Conservation (phyloP, 2,113 vertebrate species). For the Todiramphus saurophagus region DNA sequence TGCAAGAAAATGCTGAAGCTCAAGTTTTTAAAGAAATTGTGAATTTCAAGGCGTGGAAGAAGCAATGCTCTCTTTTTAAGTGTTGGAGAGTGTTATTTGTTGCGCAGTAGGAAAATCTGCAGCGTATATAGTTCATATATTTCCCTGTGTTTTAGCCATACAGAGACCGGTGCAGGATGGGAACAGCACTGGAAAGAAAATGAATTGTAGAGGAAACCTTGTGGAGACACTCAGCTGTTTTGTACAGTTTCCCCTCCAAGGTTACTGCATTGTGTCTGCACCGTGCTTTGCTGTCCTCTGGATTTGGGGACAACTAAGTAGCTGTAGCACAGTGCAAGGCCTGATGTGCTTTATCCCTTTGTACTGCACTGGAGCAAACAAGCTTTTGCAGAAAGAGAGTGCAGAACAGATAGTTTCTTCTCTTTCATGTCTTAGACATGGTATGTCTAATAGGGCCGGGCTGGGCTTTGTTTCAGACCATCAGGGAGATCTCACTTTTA, state of each 20-base stretch:
- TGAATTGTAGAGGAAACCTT: neutral
- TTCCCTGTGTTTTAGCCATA: neutral
- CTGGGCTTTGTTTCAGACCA: neutral
- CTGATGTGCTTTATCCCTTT: neutral
- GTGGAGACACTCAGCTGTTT: neutral
- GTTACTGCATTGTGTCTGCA: neutral
- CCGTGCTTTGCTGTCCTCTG: rapidly evolving
- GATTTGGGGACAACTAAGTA: neutral
- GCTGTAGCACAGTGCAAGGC: rapidly evolving
- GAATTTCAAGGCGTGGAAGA: neutral
- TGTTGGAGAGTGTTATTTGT: neutral
- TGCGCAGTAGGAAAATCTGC: neutral
- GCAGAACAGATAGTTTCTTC: neutral
- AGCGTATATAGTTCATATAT: neutral
- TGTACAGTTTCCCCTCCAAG: neutral
- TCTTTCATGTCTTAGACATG: neutral
- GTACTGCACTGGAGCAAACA: neutral
- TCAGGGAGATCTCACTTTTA: neutral
- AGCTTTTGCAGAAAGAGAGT: neutral
- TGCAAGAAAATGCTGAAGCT: neutral
- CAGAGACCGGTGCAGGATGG: neutral
- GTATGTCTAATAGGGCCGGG: neutral
- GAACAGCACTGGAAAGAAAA: neutral
- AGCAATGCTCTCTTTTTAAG: neutral
- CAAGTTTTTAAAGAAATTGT: neutral